Evolutionary conservation across 2,113 vertebrate species (phyloP), one percentile per base, ranked within the genome.

Genomic region (Gallinago undulata): DNA sequence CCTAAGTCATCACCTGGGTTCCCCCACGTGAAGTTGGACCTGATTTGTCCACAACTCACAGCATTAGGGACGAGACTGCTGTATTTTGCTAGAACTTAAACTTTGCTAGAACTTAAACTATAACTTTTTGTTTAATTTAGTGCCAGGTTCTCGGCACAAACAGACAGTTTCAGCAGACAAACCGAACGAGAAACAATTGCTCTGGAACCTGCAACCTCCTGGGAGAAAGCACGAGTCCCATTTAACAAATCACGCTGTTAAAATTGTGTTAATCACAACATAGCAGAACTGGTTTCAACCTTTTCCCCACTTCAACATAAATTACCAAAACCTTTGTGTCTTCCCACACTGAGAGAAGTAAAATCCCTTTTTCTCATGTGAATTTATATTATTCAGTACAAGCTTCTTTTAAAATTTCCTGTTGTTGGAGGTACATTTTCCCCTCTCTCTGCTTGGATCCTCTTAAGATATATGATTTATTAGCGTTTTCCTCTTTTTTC

Each of bases 401-500:
- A 94, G 33, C 10, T 48, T 62, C 67, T 74, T 75, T 79, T 53
- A 75, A 89, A 76, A 31, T 63, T 94, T 75, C 66, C 45, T 82
- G 35, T 73, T 76, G 33, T 56, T 92, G 25, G 13, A 84, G 8
- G 14, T 43, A 68, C 15, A 30, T 60, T 94, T 94, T 92, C 86
- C 86, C 39, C 33, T 81, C 69, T n/a, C 16, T 47, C 68, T 67
- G 43, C 41, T 86, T 2, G 4, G 33, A 67, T 47, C 16, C 25
- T 94, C 87, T 95, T n/a, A 87, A 94, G 62, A 63, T 51, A 59
- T 47, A 39, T 81, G 89, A 90, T 93, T 93, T 84, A 89, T 87
- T 87, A 86, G 63, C 83, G 22, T 18, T 84, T 94, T 92, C 75
- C 53, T 86, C 56, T 97, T 96, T 64, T 86, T 94, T 95, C 84